Base-by-base conservation (phyloP, 2,888 invertebrate species). In the Patella ulyssiponensis region DNA sequence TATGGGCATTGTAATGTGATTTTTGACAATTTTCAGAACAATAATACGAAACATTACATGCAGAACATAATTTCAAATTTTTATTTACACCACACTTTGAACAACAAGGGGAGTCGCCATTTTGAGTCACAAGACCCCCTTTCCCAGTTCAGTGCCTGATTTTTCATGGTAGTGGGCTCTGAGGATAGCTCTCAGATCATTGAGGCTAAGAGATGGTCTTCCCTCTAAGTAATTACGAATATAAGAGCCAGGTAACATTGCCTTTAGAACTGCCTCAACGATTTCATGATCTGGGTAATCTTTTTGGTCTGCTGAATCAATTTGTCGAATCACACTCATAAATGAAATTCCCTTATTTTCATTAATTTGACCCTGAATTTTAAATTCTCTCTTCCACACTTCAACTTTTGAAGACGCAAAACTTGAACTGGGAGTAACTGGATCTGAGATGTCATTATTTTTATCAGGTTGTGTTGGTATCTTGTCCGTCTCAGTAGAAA, bases 81-180 rank as follows among this genome's bases (percentile, higher is more conserved):
- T 15, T n/a, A n/a, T n/a, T n/a, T n/a, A n/a, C n/a, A n/a, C n/a
- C n/a, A n/a, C n/a, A n/a, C n/a, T n/a, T n/a, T n/a, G 23, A 64
- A n/a, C n/a, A 64, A 64, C 23, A 11, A 64, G 64, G 64, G 23
- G 64, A 20, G 23, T 64, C 23, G 11, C n/a, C 11, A 64, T 23
- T 44, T n/a, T 9, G 20, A 12, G n/a, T 20, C 64, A 64, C 64
- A 64, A 23, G 64, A 15, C 64, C 64, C 64, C 64, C 23, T 23
- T n/a, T n/a, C 14, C 64, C 64, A 64, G 64, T 64, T 64, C 64
- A 64, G 23, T 64, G 11, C 64, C 64, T 20, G 64, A 64, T 23
- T 64, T 64, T 64, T 64, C 64, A 20, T 64, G n/a, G 20, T 64
- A 64, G 11, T 64, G 64, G 3, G 64, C 64, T 23, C 64, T 23